Percentiles rank a stretch among this genome's conserved stretches.
Evolutionary conservation across 1,140 invertebrate genomes (phyloP).

Genomic region (Listronotus oregonensis): DNA sequence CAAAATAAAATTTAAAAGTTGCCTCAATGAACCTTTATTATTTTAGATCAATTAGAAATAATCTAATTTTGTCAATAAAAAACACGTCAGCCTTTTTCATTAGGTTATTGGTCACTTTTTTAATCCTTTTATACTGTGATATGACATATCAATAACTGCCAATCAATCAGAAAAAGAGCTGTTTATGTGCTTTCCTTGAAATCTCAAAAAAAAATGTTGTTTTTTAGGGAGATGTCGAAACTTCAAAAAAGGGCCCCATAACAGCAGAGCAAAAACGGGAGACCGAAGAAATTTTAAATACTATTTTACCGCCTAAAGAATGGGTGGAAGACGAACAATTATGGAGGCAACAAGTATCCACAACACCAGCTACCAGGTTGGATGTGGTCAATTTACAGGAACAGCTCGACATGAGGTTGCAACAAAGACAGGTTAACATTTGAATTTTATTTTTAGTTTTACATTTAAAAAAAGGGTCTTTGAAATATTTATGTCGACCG

Average conservation of each 20-base stretch:
- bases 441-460: background rate
- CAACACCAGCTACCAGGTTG: slow-evolving; percentile 89
- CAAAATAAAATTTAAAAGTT: too few relatives aligned
- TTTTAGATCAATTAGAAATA: too few relatives aligned
- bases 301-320: slow-evolving; percentile 93
- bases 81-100: too few relatives aligned
- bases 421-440: slow-evolving; percentile 72
- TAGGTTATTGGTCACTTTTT: too few relatives aligned
- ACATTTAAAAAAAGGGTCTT: background rate
- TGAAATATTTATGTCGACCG: background rate
- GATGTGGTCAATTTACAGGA: slow-evolving; percentile 96
- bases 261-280: slow-evolving; percentile 69
- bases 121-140: too few relatives aligned
- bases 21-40: too few relatives aligned
- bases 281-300: slow-evolving; percentile 92
- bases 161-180: too few relatives aligned
- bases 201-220: too few relatives aligned
- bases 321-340: slow-evolving; percentile 90
- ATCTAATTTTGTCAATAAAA: too few relatives aligned
- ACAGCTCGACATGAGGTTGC: slow-evolving; percentile 88
- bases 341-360: slow-evolving; percentile 90
- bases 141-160: too few relatives aligned
- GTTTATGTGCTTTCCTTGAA: too few relatives aligned
- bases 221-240: slow-evolving; percentile 26
- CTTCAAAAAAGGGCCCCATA: slow-evolving; percentile 40